phyloP scores from a whole-genome alignment of 1,140 invertebrate genomes.

The Oryctes rhinoceros region DNA sequence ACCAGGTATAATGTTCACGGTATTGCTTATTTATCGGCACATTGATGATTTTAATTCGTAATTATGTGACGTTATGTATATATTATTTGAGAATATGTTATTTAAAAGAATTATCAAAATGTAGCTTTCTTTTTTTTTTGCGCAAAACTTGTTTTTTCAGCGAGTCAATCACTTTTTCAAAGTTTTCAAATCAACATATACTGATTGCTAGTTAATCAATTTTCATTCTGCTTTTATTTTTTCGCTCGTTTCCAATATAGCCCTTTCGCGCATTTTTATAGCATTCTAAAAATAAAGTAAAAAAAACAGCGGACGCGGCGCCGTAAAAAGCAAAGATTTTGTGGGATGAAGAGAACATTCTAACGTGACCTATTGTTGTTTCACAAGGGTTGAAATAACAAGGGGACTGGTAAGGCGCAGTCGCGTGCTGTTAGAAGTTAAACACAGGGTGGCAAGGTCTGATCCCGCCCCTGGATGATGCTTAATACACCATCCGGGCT shows the following conservation, averaged over 20 bases:
- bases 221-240: too few relatives aligned
- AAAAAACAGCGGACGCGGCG: slow-evolving; percentile 13
- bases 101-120: too few relatives aligned
- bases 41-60: too few relatives aligned
- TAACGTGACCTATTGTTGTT: slow-evolving; percentile 42
- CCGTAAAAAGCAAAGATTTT: slow-evolving; percentile 36
- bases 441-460: slow-evolving; percentile 59
- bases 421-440: slow-evolving; percentile 58
- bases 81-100: too few relatives aligned
- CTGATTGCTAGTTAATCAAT: too few relatives aligned
- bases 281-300: slow-evolving; percentile 29
- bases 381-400: slow-evolving; percentile 32
- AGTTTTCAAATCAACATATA: too few relatives aligned
- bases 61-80: too few relatives aligned
- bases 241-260: neutral
- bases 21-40: too few relatives aligned
- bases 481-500: slow-evolving; percentile 47
- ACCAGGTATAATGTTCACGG: too few relatives aligned
- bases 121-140: too few relatives aligned
- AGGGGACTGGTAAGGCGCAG: slow-evolving; percentile 45
- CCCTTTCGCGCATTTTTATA: neutral
- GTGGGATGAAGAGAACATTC: slow-evolving; percentile 42
- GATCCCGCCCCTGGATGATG: slow-evolving; percentile 59
- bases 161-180: too few relatives aligned
- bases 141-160: too few relatives aligned